Conservation (phyloP, 2,888 invertebrate species). For the Oscheius sp. region DNA sequence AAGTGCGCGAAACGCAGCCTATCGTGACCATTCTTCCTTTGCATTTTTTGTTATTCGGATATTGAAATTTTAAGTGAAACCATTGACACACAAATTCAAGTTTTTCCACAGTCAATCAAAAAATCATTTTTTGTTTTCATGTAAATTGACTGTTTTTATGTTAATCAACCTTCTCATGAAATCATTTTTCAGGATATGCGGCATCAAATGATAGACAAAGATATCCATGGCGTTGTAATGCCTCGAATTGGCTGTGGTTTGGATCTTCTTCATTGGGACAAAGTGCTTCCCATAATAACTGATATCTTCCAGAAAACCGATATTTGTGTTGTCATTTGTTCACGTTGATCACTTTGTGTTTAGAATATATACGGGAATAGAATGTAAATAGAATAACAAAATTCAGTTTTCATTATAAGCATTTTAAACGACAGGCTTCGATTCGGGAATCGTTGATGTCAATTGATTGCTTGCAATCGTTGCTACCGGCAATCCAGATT, state of each 20-base stretch:
- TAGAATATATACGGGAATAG: too few relatives aligned
- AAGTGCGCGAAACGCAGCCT: too few relatives aligned
- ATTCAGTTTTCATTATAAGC: neutral
- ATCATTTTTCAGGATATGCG: slow-evolving; percentile 34
- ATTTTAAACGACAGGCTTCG: neutral
- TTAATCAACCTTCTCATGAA: neutral
- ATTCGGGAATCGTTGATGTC: neutral
- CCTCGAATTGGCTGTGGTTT: slow-evolving; percentile 79
- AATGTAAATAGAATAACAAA: neutral
- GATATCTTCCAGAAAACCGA: slow-evolving; percentile 19
- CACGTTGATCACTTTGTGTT: slow-evolving; percentile 2
- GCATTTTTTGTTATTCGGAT: too few relatives aligned
- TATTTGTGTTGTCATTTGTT: slow-evolving; percentile 30
- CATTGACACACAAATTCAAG: too few relatives aligned
- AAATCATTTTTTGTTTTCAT: too few relatives aligned
- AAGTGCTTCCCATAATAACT: slow-evolving; percentile 71
- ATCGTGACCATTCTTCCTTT: too few relatives aligned
- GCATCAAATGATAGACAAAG: slow-evolving; percentile 28
- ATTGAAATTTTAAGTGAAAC: too few relatives aligned
- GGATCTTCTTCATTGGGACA: slow-evolving; percentile 77
- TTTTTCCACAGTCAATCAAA: too few relatives aligned
- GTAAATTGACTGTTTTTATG: neutral
- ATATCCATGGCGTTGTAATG: slow-evolving; percentile 76
- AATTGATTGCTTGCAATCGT: neutral
- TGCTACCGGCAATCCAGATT: neutral